Base-by-base conservation (phyloP, 2,888 invertebrate genomes). In the Xestia xanthographa region DNA sequence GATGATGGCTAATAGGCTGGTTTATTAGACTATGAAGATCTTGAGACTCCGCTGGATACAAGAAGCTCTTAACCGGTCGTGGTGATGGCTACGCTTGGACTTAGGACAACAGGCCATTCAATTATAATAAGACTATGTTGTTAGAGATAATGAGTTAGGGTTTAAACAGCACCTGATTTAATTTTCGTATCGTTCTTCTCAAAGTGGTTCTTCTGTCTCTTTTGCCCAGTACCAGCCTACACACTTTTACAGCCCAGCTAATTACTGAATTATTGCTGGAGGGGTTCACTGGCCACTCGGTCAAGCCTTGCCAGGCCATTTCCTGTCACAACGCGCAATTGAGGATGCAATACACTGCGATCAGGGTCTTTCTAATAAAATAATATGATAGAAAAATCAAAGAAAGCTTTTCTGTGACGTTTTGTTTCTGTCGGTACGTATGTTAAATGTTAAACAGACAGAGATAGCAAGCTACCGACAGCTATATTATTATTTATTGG, bases 241-340 rank as follows among this genome's bases (percentile, higher is more conserved):
- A 45, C 58, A 63, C 50, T 70, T 56, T 73, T 63, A 79, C 26
- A 58, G 43, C 50, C 22, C 38, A 38, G 66, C 56, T 84, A 84
- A 81, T 81, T 81, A 70, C 45, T 79, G 12, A 79, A 72, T 66
- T 62, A 79, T 70, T 43, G 48, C 60, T 53, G 2, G 29, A 29
- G 62, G 5, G 66, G 72, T 63, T 62, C 41, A 38, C 34, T 26
- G 43, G 29, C 60, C 29, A 60, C 29, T 34, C 11, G 20, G 60
- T 29, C 60, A 20, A 34, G 22, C 72, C 29, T 17, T 41, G 50
- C 8, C n/a, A 50, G 50, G 43, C 38, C 22, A 14, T 69, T 62
- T 78, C 65, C 72, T 66, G 56, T 56, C 50, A 66, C 53, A 72
- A 83, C 65, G 8, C 41, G 38, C 60, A 1, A 56, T 72, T 56